Evolutionary conservation across 2,797 vertebrate genomes (phyloP).

Genomic region (Lophius americanus): DNA sequence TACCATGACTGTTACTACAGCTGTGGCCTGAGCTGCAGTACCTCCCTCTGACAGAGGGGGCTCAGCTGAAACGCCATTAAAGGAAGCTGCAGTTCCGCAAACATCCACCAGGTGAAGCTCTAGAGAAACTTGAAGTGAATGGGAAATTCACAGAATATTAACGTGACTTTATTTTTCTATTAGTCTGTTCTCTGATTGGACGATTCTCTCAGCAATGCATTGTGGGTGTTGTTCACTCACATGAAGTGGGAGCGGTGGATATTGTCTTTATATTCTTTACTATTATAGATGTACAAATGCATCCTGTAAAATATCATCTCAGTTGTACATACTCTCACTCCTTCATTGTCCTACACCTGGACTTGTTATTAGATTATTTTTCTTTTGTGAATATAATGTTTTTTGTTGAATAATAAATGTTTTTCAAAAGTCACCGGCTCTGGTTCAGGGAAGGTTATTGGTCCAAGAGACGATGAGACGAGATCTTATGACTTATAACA

Average conservation of each 20-base stretch:
- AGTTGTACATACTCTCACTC: conserved; percentile 30
- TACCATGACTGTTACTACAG: not conserved
- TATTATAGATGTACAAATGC: no score
- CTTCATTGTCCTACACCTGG: not conserved
- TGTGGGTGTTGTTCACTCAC: conserved; percentile 7
- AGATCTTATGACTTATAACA: no score
- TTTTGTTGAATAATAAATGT: not conserved
- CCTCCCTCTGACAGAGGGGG: conserved; percentile 1
- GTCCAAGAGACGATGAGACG: no score
- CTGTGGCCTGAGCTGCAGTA: conserved; percentile 11
- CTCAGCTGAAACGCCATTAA: conserved; percentile 9
- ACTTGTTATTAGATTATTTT: not conserved
- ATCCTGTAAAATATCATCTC: not conserved
- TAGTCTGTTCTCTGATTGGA: not conserved
- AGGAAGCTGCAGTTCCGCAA: conserved; percentile 1
- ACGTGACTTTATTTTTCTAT: not conserved
- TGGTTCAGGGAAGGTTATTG: no score
- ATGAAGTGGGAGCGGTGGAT: not conserved
- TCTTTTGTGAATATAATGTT: conserved; percentile 36
- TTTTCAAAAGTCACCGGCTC: conserved; percentile 15
- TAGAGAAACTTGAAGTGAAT: conserved; percentile 5
- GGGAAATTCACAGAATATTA: not conserved
- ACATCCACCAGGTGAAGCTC: conserved; percentile 4
- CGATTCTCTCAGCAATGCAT: not conserved
- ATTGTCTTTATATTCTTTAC: not conserved